phyloP scores from a whole-genome alignment of 2,113 vertebrate species.

The Cynoglossus semilaevis region DNA sequence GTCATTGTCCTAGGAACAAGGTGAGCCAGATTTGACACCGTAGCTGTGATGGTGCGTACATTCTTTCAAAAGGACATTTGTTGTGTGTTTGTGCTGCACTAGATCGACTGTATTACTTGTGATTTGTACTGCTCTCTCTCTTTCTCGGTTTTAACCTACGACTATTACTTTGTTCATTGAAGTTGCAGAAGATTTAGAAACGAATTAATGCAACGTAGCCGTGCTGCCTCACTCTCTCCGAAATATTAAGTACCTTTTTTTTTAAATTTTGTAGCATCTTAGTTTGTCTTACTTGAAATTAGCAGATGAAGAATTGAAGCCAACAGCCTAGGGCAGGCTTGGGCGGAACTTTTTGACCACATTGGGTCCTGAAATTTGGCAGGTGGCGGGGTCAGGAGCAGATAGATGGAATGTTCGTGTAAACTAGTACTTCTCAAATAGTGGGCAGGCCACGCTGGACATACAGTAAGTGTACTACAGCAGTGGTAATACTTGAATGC shows the following conservation, averaged over 20 bases:
- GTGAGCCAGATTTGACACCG: constrained; percentile 55
- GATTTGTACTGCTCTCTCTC: constrained; percentile 35
- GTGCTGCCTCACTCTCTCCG: constrained; percentile 33
- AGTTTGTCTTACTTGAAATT: background rate
- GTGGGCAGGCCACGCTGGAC: too few species aligned
- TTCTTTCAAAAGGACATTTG: constrained; percentile 62
- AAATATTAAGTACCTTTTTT: constrained; percentile 13
- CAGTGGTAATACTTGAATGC: too few species aligned
- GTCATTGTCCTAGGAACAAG: constrained; percentile 63
- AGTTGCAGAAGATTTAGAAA: constrained; percentile 32
- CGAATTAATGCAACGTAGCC: constrained; percentile 26
- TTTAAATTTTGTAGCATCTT: constrained; percentile 23
- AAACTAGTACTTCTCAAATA: too few species aligned
- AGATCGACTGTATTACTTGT: constrained; percentile 49
- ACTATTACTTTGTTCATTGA: constrained; percentile 22
- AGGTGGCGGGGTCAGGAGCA: too few species aligned
- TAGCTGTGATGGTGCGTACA: constrained; percentile 63
- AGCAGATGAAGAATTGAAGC: constrained; percentile 12
- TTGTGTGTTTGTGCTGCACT: constrained; percentile 66
- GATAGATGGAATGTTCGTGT: too few species aligned
- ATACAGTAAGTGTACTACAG: too few species aligned
- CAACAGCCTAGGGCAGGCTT: too few species aligned
- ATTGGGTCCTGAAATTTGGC: too few species aligned
- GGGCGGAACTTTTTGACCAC: too few species aligned
- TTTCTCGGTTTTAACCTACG: constrained; percentile 39